Conservation (phyloP, 2,797 vertebrate genomes). For the Gorsachius magnificus region DNA sequence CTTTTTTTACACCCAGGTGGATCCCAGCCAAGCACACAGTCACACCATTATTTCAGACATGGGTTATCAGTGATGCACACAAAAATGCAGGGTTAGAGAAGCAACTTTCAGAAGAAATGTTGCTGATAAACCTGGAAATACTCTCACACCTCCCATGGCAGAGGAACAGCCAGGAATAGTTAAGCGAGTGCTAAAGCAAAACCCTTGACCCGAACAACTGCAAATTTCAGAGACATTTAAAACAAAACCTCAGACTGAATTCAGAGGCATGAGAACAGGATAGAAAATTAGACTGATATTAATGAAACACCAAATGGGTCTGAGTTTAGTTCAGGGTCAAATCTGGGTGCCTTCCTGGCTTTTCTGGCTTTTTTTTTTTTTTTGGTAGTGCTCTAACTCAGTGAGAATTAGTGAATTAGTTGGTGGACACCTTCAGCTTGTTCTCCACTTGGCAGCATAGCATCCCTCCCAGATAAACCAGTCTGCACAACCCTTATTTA, state of each 20-base stretch:
- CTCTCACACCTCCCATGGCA: neutral
- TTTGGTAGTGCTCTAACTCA: neutral
- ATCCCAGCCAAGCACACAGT: neutral
- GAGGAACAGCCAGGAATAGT: constrained; percentile 25
- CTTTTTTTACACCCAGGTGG: neutral
- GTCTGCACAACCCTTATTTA: neutral
- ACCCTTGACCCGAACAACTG: constrained; percentile 34
- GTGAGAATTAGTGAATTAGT: neutral
- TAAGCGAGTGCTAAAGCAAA: constrained; percentile 27
- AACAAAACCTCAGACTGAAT: neutral
- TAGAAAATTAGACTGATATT: neutral
- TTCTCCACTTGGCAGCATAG: neutral
- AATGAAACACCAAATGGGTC: neutral
- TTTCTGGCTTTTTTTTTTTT: neutral
- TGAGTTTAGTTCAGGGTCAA: neutral
- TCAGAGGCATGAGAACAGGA: neutral
- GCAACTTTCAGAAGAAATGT: neutral
- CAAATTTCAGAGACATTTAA: constrained; percentile 1
- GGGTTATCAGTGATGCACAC: neutral
- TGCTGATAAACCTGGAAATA: constrained; percentile 62
- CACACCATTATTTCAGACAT: constrained; percentile 9
- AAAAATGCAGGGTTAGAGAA: neutral
- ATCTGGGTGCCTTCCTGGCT: neutral
- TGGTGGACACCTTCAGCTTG: neutral
- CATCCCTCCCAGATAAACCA: neutral